Percentiles rank a stretch among this genome's conserved stretches.
Evolutionary conservation across 2,888 invertebrate genomes (phyloP).

Genomic region (Noctua pronuba): DNA sequence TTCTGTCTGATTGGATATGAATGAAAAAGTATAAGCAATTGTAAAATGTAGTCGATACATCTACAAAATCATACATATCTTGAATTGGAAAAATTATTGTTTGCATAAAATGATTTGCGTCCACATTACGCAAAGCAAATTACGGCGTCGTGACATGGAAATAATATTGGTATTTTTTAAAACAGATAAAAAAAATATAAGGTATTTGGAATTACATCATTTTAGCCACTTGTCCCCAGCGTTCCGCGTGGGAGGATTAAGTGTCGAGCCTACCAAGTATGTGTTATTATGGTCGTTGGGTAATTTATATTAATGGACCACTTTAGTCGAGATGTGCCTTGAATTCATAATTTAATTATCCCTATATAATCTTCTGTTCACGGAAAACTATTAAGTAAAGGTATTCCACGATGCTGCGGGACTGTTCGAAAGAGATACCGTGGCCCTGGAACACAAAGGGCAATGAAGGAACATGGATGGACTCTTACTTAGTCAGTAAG

Average conservation of each 20-base stretch:
- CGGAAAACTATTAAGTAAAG: no score
- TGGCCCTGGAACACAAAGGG: no score
- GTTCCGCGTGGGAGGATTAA: slow-evolving; percentile 43
- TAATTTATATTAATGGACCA: slow-evolving; percentile 32
- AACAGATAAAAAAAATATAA: slow-evolving; percentile 12
- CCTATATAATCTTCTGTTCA: not conserved
- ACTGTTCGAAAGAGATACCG: no score
- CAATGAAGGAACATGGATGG: no score
- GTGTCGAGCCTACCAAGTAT: slow-evolving; percentile 40
- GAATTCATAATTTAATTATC: slow-evolving; percentile 25
- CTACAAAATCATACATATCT: not conserved
- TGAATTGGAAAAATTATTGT: not conserved
- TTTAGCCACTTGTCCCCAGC: slow-evolving; percentile 14
- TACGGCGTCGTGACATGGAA: not conserved
- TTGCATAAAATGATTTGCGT: not conserved
- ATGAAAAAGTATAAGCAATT: not conserved
- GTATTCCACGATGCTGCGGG: no score
- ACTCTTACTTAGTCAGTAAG: no score
- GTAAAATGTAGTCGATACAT: not conserved
- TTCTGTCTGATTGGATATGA: slow-evolving; percentile 1
- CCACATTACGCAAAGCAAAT: not conserved
- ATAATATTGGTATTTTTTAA: not conserved
- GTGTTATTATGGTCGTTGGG: slow-evolving; percentile 24
- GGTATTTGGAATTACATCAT: slow-evolving; percentile 36
- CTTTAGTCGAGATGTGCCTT: slow-evolving; percentile 14